Percentiles rank a stretch among this genome's conserved stretches.
These are phyloP conservation scores for Lingula anatina DNA, from an alignment of 2,888 invertebrate genomes.

Conservation along the genomic window DNA sequence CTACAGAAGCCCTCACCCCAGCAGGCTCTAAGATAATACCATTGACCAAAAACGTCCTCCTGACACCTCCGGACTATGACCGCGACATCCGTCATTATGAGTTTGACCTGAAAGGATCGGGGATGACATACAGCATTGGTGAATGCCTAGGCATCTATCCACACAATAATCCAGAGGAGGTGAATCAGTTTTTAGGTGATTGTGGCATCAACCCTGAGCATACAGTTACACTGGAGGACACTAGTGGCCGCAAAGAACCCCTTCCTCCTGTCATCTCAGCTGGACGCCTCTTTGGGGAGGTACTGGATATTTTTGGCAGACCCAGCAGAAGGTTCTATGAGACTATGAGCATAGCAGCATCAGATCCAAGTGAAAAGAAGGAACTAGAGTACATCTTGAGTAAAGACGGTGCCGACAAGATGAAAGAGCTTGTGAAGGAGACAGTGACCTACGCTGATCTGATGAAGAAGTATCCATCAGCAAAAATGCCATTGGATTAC, in stretches of 20 bases:
- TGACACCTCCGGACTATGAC: conserved; percentile 18
- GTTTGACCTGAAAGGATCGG: conserved; percentile 14
- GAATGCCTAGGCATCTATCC: conserved; percentile 20
- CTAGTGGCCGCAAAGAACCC: conserved; percentile 15
- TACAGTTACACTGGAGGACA: conserved; percentile 11
- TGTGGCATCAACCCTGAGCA: conserved; percentile 11
- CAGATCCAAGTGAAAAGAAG: conserved; percentile 10
- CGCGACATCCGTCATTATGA: conserved; percentile 20
- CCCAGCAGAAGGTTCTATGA: conserved; percentile 16
- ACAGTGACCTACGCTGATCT: conserved; percentile 18
- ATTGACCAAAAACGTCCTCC: conserved; percentile 14
- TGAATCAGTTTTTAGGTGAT: conserved; percentile 11
- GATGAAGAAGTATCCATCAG: conserved; percentile 12
- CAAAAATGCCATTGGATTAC: conserved; percentile 14
- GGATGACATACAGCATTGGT: conserved; percentile 15
- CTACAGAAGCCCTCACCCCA: conserved; percentile 13
- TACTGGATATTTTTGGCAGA: conserved; percentile 15
- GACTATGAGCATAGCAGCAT: conserved; percentile 14
- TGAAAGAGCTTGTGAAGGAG: conserved; percentile 11
- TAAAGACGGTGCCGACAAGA: conserved; percentile 11
- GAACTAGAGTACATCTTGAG: conserved; percentile 13
- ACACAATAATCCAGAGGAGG: conserved; percentile 16
- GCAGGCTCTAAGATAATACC: conserved; percentile 14
- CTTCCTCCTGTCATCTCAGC: conserved; percentile 11
- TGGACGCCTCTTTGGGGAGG: conserved; percentile 15